Evolutionary conservation across 92 coral and sea anemone species (phyloP).

Genomic region (Palythoa heliodiscus): DNA sequence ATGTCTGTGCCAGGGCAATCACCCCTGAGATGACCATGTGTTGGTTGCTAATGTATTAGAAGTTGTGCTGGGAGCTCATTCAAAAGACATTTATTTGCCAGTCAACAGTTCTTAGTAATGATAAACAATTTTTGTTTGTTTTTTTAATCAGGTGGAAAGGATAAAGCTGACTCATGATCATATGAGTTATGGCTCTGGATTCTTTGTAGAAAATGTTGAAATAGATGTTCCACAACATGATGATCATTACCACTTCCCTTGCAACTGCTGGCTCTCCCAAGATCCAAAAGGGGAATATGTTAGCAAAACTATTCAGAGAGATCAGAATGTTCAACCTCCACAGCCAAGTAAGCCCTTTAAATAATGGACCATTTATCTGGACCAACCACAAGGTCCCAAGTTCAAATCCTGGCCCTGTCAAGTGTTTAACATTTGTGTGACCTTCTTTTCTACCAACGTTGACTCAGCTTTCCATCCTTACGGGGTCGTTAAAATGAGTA

Average conservation of each 20-base stretch:
- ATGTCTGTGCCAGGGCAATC: too few relatives aligned
- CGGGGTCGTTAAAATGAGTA: too few relatives aligned
- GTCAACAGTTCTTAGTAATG: not conserved
- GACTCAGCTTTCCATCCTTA: too few relatives aligned
- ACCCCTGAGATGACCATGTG: too few relatives aligned
- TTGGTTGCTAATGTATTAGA: too few relatives aligned
- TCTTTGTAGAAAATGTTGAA: constrained; percentile 88
- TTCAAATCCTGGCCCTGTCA: too few relatives aligned
- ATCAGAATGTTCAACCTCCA: constrained; percentile 59
- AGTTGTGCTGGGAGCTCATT: too few relatives aligned
- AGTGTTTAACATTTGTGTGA: too few relatives aligned
- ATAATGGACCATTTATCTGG: not conserved
- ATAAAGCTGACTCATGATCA: constrained; percentile 97
- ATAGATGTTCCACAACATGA: constrained; percentile 78
- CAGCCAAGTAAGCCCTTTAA: constrained; percentile 59
- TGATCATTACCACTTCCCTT: constrained; percentile 81
- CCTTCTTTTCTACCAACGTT: too few relatives aligned
- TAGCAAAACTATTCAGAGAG: constrained; percentile 58
- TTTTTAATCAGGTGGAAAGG: constrained; percentile 71
- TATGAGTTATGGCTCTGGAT: constrained; percentile 95
- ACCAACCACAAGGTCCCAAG: too few relatives aligned
- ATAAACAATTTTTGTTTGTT: not conserved
- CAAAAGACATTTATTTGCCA: not conserved
- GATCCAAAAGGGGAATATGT: constrained; percentile 65
- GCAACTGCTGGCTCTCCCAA: constrained; percentile 94